Base-by-base conservation (phyloP, 2,888 invertebrate genomes). In the Steinernema scapterisci region DNA sequence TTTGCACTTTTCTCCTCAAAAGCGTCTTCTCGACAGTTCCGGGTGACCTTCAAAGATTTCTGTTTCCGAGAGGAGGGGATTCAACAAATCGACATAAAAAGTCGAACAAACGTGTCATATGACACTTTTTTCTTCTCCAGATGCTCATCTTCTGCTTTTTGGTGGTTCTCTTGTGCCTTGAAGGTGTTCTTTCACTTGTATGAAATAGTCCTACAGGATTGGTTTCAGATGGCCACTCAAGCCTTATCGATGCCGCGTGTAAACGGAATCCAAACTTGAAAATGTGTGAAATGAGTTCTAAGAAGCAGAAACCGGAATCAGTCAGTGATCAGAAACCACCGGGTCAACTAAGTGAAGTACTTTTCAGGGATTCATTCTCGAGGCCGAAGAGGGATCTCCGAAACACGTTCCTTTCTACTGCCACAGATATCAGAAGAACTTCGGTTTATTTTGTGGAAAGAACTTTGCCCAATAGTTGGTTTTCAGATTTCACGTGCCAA, bases 361-460 rank as follows among this genome's bases (percentile, higher is more conserved):
- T 11, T 6, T 63, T 63, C 31, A 63, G 63, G 31, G 63, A 21
- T 63, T 63, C 31, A 63, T 63, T 25, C 63, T 63, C 1, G 63
- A 63, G 38, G 63, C 63, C 16, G 63, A 25, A 6, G 63, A 63
- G 31, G 63, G 63, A 19, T 48, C 70, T 19, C 73, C 74, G 46
- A 77, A 82, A 13, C 73, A 76, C 19, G 74, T 63, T 11, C 63
- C 63, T 27, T 63, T 75, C 9, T 84, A 84, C 74, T 84, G 84
- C 63, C 74, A 77, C 9, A 78, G 78, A 31, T 84, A 82, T 73
- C 71, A 76, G 0, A 82, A 83, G 43, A 82, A 84, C 75, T 83
- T 80, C 75, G 80, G 79, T 56, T 83, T 78, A 56, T 84, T 76
- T 71, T 84, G 84, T 54, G 80, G 76, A 1, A 81, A 81, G 21